A percentile compares a stretch with the other conserved stretches of the same genome.
These are phyloP conservation scores for Anastrepha ludens DNA, from an alignment of 1,140 invertebrate species.

Conservation along the genomic window DNA sequence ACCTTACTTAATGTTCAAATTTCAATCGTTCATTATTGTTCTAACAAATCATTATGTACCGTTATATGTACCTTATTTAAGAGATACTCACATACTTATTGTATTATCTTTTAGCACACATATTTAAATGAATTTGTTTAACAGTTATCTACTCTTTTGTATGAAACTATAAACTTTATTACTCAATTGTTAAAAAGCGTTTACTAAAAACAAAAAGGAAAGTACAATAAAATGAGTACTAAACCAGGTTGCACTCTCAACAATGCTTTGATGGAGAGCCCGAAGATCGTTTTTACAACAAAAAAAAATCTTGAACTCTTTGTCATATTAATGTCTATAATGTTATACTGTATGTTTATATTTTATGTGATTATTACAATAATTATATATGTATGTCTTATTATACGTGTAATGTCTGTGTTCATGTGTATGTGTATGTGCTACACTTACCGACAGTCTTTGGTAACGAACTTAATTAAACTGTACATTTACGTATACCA, in stretches of 20 bases:
- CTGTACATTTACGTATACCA: neutral
- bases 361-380: neutral
- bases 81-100: neutral
- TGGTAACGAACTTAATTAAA: neutral
- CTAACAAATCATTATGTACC: neutral
- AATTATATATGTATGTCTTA: neutral
- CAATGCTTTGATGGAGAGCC: neutral
- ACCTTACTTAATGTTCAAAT: neutral
- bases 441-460: neutral
- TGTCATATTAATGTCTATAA: neutral
- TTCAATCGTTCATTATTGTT: neutral
- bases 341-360: neutral
- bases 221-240: neutral
- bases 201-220: neutral
- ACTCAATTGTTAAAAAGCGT: neutral
- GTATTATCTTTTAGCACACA: neutral
- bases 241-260: neutral
- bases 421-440: neutral
- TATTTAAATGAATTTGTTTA: neutral
- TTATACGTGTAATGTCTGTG: neutral
- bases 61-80: neutral
- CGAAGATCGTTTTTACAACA: neutral
- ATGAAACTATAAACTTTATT: neutral
- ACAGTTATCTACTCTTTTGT: neutral
- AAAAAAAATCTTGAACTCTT: too few relatives aligned